These are phyloP conservation scores for Laticauda colubrina DNA, from an alignment of 2,113 vertebrate genomes.

Conservation along the genomic window DNA sequence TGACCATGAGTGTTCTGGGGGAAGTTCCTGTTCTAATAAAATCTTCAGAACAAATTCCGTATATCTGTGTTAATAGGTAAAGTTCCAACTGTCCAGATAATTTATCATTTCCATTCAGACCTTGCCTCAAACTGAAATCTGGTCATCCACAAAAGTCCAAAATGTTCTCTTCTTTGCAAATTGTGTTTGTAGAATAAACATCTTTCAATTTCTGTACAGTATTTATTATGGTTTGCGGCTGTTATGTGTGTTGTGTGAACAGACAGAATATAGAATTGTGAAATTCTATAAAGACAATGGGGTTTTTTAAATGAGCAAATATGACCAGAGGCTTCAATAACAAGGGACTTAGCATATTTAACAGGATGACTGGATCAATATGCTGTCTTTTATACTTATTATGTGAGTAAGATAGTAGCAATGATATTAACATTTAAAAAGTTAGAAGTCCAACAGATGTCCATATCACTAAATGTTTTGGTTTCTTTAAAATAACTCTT, in stretches of 20 bases:
- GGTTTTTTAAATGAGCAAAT: background rate
- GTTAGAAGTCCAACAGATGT: background rate
- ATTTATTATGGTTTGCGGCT: conserved; percentile 25
- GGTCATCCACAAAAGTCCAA: conserved; percentile 22
- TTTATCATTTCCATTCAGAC: conserved; percentile 4
- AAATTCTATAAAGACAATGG: background rate
- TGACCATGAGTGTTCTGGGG: background rate
- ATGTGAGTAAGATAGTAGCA: background rate
- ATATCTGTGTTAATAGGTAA: background rate
- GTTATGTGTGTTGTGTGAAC: background rate
- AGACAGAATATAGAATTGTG: background rate
- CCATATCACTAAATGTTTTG: background rate
- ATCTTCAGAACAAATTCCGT: background rate
- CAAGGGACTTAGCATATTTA: background rate
- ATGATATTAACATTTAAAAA: background rate
- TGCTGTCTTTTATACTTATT: background rate
- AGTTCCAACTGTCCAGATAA: background rate
- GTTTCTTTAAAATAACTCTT: background rate
- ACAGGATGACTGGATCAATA: background rate
- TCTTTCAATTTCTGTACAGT: conserved; percentile 2
- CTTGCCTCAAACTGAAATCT: conserved; percentile 11
- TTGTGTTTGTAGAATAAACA: conserved; percentile 12
- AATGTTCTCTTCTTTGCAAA: conserved; percentile 22
- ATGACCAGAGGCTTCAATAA: background rate
- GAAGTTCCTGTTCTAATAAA: background rate